phyloP scores from a whole-genome alignment of 1,140 invertebrate species.

The Camponotus vicinus region DNA sequence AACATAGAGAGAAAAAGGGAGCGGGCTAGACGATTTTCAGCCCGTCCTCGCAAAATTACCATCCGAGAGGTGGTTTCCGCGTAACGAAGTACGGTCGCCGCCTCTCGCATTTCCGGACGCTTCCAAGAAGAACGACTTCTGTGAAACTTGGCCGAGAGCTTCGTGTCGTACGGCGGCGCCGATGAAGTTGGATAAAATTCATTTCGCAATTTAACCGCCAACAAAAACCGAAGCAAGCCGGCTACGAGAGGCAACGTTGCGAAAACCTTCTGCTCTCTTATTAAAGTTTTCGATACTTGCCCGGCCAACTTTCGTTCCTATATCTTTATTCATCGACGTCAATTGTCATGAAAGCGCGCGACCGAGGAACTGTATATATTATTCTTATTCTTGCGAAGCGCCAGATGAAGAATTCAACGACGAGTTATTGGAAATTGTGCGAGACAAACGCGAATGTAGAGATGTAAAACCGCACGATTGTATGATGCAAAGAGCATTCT shows the following conservation, averaged over 20 bases:
- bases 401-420: not conserved
- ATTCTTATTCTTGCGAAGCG: not conserved
- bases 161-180: slow-evolving; percentile 39
- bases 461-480: not conserved
- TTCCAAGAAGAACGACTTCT: slow-evolving; percentile 61
- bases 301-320: not conserved
- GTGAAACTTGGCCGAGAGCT: slow-evolving; percentile 51
- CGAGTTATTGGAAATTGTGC: not conserved
- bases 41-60: slow-evolving; percentile 49
- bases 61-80: slow-evolving; percentile 55
- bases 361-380: not conserved
- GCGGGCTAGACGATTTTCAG: slow-evolving; percentile 51
- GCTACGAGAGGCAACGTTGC: slow-evolving; percentile 14
- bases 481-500: no score
- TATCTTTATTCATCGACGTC: slow-evolving; percentile 40
- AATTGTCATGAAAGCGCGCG: not conserved
- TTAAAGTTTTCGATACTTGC: slow-evolving; percentile 13
- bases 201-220: slow-evolving; percentile 49
- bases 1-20: not conserved
- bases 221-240: slow-evolving; percentile 36
- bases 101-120: slow-evolving; percentile 55
- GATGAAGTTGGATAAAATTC: slow-evolving; percentile 56
- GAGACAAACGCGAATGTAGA: not conserved
- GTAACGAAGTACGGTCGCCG: slow-evolving; percentile 60
- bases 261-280: slow-evolving; percentile 39